These are phyloP conservation scores for Chlorodrepanis virens DNA, from an alignment of 2,113 vertebrate genomes.

Conservation along the genomic window DNA sequence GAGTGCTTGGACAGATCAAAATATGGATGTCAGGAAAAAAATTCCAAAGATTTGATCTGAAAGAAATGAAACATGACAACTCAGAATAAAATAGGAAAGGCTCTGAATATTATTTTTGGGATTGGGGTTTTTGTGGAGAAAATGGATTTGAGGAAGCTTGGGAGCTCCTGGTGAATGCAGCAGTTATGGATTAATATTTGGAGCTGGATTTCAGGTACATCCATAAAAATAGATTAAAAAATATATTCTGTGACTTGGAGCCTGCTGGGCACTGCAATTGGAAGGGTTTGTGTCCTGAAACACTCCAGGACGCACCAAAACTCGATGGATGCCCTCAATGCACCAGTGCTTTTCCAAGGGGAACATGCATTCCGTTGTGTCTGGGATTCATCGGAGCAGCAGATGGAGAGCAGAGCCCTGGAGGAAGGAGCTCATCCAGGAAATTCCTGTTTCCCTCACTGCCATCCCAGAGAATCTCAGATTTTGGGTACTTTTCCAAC, in stretches of 20 bases:
- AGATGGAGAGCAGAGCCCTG: neutral
- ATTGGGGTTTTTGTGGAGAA: neutral
- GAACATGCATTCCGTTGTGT: accelerated
- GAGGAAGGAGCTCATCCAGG: neutral
- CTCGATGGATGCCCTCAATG: accelerated
- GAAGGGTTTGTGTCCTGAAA: neutral
- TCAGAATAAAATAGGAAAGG: neutral
- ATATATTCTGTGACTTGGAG: neutral
- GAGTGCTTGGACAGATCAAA: neutral
- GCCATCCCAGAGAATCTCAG: neutral
- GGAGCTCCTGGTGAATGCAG: neutral
- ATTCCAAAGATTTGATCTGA: neutral
- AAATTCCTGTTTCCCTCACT: neutral
- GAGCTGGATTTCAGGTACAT: neutral
- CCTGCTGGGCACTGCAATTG: neutral
- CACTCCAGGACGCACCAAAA: neutral
- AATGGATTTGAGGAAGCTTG: neutral
- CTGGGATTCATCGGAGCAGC: neutral
- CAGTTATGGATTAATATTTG: neutral
- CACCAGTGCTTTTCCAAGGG: neutral
- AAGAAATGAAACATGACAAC: neutral
- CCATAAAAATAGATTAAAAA: neutral
- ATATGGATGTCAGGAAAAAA: neutral
- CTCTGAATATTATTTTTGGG: neutral
- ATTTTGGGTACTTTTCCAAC: accelerated